Percentiles rank a stretch among this genome's conserved stretches.
These are phyloP conservation scores for Pelagia noctiluca DNA, from an alignment of 30 jellyfish, hydroid and myxozoan genomes.

Conservation along the genomic window DNA sequence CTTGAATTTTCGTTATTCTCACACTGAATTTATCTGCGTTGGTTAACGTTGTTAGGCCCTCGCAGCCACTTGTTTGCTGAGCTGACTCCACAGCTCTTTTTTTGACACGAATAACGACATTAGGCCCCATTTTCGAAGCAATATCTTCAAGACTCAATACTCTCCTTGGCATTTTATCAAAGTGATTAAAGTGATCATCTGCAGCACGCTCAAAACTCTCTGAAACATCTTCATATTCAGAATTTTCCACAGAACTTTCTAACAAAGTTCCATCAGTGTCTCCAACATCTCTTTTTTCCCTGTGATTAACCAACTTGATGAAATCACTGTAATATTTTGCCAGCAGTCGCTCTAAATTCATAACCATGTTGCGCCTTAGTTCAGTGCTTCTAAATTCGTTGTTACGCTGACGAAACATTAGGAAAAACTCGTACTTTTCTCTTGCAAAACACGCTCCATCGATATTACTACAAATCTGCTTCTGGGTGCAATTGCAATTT, in stretches of 20 bases:
- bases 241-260: too few species aligned
- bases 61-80: not conserved
- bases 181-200: too few species aligned
- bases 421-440: conserved; percentile 33
- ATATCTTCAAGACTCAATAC: not conserved
- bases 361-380: conserved; percentile 11
- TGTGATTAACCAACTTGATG: not conserved
- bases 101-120: not conserved
- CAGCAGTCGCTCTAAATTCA: conserved; percentile 67
- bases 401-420: conserved; percentile 32
- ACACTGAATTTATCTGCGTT: conserved; percentile 36
- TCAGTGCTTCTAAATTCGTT: not conserved
- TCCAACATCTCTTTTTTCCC: not conserved
- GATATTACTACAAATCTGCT: conserved; percentile 71
- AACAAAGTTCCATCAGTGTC: not conserved
- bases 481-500: conserved; percentile 61
- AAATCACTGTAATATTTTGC: conserved; percentile 43
- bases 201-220: too few species aligned
- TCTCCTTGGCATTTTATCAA: not conserved
- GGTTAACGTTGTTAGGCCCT: not conserved
- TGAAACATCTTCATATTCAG: too few species aligned
- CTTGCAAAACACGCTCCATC: conserved; percentile 74
- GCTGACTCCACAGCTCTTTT: conserved; percentile 5
- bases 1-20: conserved; percentile 27
- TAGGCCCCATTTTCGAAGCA: not conserved